phyloP scores from a whole-genome alignment of 1,140 invertebrate species.

The Argopecten irradians region DNA sequence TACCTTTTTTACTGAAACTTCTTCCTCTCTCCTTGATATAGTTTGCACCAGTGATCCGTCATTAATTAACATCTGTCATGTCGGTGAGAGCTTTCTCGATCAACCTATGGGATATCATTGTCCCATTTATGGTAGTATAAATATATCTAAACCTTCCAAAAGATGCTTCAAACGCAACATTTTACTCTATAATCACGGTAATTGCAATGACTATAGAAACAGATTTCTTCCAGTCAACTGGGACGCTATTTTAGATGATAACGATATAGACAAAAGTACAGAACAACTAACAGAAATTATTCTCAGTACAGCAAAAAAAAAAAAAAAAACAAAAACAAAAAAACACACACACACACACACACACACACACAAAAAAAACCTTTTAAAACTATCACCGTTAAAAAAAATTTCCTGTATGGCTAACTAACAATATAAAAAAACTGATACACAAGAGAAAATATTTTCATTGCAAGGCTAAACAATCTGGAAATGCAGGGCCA shows the following conservation, averaged over 20 bases:
- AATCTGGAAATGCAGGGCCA: background rate
- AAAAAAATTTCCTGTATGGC: background rate
- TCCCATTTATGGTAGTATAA: no score
- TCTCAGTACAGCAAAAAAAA: background rate
- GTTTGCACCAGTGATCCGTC: background rate
- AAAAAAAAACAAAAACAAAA: no score
- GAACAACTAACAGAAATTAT: background rate
- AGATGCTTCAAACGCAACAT: background rate
- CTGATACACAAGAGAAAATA: no score
- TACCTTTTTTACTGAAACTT: background rate
- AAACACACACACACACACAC: no score
- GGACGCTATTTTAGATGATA: background rate
- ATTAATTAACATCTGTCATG: background rate
- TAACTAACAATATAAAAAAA: constrained; percentile 24
- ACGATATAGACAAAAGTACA: background rate
- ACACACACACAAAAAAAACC: no score
- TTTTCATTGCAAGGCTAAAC: background rate
- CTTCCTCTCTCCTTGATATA: constrained; percentile 14
- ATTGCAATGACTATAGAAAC: background rate
- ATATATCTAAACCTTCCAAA: no score
- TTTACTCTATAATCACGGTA: constrained; percentile 20
- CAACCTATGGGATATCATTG: no score
- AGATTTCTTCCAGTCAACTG: background rate
- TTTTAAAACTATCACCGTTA: background rate
- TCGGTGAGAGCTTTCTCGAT: no score